These are phyloP conservation scores for Crax fasciolata DNA, from an alignment of 2,797 vertebrate genomes.

Conservation along the genomic window DNA sequence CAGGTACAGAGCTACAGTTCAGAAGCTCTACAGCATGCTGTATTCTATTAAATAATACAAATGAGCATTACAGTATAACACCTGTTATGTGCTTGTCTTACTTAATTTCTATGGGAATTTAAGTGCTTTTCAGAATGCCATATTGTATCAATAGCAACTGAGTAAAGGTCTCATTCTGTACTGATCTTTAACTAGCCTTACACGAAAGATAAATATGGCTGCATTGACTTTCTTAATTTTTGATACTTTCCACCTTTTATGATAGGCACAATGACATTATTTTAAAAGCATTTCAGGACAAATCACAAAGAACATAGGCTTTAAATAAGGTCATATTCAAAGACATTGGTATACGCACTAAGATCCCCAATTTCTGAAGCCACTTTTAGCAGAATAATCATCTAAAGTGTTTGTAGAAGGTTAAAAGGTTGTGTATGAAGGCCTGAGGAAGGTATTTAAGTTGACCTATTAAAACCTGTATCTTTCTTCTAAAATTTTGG, in stretches of 20 bases:
- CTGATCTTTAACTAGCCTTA: neutral
- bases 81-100: neutral
- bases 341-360: neutral
- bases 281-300: neutral
- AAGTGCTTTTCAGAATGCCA: neutral
- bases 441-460: neutral
- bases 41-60: conserved; percentile 9
- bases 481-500: neutral
- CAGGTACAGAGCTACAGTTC: neutral
- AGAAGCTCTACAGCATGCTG: neutral
- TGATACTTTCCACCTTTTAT: neutral
- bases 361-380: neutral
- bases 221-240: neutral
- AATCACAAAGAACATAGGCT: neutral
- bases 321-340: neutral
- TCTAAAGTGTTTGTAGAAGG: neutral
- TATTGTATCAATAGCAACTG: neutral
- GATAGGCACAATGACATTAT: neutral
- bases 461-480: neutral
- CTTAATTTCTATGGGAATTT: conserved; percentile 1
- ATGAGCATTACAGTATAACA: neutral
- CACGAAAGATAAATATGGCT: neutral
- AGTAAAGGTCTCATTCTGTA: neutral
- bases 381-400: neutral
- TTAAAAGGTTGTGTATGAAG: neutral